Evolutionary conservation across 1,140 invertebrate species (phyloP).

Genomic region (Leptopilina clavipes): DNA sequence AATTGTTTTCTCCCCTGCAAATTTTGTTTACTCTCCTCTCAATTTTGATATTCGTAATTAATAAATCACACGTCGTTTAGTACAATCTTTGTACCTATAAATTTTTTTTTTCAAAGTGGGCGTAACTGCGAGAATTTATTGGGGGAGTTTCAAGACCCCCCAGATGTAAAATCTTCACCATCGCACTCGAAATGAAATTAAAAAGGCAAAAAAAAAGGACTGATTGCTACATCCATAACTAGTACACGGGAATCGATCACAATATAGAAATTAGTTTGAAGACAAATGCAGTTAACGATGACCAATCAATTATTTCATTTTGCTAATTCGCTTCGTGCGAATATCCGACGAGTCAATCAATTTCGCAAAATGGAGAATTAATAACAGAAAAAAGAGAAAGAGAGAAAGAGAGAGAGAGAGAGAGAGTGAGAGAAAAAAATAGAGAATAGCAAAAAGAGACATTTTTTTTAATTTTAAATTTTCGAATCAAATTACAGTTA

Average conservation of each 20-base stretch:
- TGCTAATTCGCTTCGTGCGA: not conserved
- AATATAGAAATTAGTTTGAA: not conserved
- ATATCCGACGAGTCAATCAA: not conserved
- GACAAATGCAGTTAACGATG: not conserved
- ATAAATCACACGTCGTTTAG: not conserved
- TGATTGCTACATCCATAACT: not conserved
- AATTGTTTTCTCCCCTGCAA: not conserved
- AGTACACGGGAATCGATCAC: not conserved
- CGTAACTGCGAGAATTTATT: conserved; percentile 9
- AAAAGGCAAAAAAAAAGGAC: not conserved
- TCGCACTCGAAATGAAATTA: not conserved
- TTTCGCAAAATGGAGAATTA: not conserved
- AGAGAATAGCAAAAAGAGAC: not conserved
- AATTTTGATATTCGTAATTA: not conserved
- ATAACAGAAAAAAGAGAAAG: not conserved
- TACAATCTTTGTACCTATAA: not conserved
- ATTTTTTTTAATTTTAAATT: no score
- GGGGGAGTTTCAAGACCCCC: conserved; percentile 28
- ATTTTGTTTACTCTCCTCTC: not conserved
- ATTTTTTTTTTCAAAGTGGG: not conserved
- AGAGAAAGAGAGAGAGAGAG: not conserved
- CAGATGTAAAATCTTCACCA: conserved; percentile 21
- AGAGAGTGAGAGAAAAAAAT: not conserved
- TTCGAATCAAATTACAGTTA: not conserved
- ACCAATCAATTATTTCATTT: not conserved